phyloP scores from a whole-genome alignment of 2,113 vertebrate genomes.

The Oncorhynchus clarkii region DNA sequence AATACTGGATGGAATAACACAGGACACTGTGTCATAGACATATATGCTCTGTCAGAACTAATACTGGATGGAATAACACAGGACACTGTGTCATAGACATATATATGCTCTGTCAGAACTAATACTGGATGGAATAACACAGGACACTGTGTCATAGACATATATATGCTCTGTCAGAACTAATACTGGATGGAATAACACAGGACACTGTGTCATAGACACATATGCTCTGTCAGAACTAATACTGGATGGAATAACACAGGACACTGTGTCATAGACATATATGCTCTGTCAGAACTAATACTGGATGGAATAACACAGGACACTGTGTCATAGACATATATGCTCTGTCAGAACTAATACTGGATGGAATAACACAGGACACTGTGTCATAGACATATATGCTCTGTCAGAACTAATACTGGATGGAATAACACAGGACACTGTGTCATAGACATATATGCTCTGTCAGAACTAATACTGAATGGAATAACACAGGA shows the following conservation, averaged over 20 bases:
- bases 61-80: background rate
- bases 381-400: background rate
- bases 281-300: background rate
- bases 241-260: background rate
- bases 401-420: background rate
- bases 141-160: background rate
- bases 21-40: background rate
- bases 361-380: background rate
- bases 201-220: background rate
- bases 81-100: background rate
- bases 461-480: background rate
- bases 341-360: background rate
- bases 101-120: background rate
- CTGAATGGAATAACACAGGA: background rate
- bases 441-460: background rate
- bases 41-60: background rate
- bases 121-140: background rate
- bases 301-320: background rate
- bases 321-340: background rate
- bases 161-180: background rate
- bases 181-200: background rate
- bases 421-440: background rate
- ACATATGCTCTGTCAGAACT: background rate
- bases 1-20: background rate
- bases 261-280: background rate